A percentile compares a stretch with the other conserved stretches of the same genome.
Evolutionary conservation across 1,140 invertebrate genomes (phyloP).

Genomic region (Zaprionus inermis): DNA sequence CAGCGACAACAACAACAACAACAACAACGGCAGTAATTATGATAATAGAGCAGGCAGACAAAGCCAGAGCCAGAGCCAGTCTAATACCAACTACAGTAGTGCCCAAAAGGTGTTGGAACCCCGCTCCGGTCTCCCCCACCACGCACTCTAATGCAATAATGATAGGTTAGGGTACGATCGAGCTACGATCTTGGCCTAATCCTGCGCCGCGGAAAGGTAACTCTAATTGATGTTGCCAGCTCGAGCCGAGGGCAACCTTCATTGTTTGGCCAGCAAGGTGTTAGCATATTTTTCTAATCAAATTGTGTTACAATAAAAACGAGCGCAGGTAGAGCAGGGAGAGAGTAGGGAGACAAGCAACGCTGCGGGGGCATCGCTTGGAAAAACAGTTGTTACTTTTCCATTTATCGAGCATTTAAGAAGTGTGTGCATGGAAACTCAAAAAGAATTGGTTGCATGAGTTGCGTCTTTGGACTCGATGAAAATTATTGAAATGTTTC

Average conservation of each 20-base stretch:
- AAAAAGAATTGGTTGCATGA: slow-evolving; percentile 65
- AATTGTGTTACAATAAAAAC: slow-evolving; percentile 75
- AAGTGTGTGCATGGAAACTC: no score
- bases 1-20: slow-evolving; percentile 11
- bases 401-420: slow-evolving; percentile 76
- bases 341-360: slow-evolving; percentile 32
- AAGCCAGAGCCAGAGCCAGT: no score
- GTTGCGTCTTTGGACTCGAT: slow-evolving; percentile 57
- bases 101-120: slow-evolving; percentile 60
- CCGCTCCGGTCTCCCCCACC: slow-evolving; percentile 24
- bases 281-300: slow-evolving; percentile 80
- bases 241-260: slow-evolving; percentile 41
- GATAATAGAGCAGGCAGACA: slow-evolving; percentile 65
- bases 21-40: slow-evolving; percentile 23
- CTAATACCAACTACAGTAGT: slow-evolving; percentile 43
- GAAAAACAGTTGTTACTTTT: slow-evolving; percentile 80
- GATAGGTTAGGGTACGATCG: slow-evolving; percentile 30
- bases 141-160: slow-evolving; percentile 66
- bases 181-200: slow-evolving; percentile 34
- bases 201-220: slow-evolving; percentile 76
- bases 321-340: slow-evolving; percentile 44
- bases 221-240: slow-evolving; percentile 80
- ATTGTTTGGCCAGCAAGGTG: slow-evolving; percentile 76
- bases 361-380: slow-evolving; percentile 34
- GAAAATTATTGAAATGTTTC: slow-evolving; percentile 75